Percentiles rank a stretch among this genome's conserved stretches.
These are phyloP conservation scores for Amyelois transitella DNA, from an alignment of 1,140 invertebrate genomes.

Conservation along the genomic window DNA sequence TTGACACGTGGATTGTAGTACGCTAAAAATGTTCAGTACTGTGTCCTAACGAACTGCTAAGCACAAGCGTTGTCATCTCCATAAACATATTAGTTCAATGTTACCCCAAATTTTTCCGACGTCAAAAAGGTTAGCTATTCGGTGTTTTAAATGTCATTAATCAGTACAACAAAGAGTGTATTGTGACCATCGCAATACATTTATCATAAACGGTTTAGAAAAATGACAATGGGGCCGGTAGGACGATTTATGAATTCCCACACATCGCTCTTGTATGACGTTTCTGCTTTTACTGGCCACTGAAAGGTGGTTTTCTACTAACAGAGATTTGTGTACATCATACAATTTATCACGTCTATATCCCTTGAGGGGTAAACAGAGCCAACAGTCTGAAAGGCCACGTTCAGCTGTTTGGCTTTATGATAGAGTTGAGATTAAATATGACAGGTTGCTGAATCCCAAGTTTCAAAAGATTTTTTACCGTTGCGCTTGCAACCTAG, in stretches of 20 bases:
- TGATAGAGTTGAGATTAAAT: too few species aligned
- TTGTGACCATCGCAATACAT: slow-evolving; percentile 14
- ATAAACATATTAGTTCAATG: neutral
- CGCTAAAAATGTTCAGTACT: too few species aligned
- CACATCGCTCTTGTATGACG: slow-evolving; percentile 8
- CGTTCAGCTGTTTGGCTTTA: too few species aligned
- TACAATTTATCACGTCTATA: too few species aligned
- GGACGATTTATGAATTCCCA: slow-evolving; percentile 14
- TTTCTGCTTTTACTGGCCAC: slow-evolving; percentile 1
- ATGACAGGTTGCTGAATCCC: too few species aligned
- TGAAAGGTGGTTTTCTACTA: neutral
- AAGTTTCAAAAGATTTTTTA: too few species aligned
- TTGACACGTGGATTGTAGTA: too few species aligned
- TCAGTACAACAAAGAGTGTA: slow-evolving; percentile 10
- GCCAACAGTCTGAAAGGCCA: too few species aligned
- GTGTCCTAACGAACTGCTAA: too few species aligned
- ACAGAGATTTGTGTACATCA: too few species aligned
- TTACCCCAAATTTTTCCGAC: neutral
- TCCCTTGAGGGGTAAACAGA: too few species aligned
- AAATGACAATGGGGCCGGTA: slow-evolving; percentile 7
- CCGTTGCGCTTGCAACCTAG: too few species aligned
- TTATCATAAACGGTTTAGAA: slow-evolving; percentile 14
- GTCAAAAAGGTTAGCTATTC: neutral
- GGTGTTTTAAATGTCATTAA: slow-evolving; percentile 12
- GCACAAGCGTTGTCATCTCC: neutral